Conservation (phyloP, 1,140 invertebrate species). For the Ceratosolen fusciceps region DNA sequence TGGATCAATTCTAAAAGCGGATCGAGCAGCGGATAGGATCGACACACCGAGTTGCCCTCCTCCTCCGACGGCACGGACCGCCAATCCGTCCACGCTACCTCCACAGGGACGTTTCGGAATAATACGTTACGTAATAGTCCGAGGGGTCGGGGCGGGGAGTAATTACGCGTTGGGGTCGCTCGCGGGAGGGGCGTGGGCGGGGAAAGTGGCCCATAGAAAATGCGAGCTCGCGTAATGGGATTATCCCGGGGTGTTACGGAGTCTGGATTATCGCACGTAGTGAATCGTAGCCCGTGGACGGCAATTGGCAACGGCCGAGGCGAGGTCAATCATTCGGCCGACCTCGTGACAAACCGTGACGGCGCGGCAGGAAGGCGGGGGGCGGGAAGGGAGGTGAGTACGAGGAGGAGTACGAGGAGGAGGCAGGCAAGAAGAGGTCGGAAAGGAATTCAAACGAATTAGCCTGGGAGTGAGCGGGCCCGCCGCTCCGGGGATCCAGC, state of each 20-base stretch:
- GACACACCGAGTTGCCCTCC: neutral
- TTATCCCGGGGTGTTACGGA: no score
- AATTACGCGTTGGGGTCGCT: neutral
- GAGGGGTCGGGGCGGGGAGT: no score
- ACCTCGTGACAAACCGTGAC: no score
- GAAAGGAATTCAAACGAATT: constrained; percentile 28
- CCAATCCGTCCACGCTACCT: no score
- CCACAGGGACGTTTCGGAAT: no score
- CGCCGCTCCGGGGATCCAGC: constrained; percentile 30
- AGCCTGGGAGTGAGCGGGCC: constrained; percentile 1
- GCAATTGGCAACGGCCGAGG: no score
- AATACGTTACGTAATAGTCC: neutral
- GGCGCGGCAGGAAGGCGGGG: neutral
- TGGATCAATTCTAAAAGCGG: neutral
- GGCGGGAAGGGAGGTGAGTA: neutral
- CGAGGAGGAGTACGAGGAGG: neutral
- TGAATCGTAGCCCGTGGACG: no score
- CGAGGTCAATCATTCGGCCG: no score
- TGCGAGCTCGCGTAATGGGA: neutral
- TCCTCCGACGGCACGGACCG: neutral
- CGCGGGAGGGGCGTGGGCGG: neutral
- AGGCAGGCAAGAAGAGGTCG: neutral
- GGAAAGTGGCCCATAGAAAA: neutral
- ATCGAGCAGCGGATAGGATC: neutral
- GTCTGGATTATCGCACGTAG: no score